phyloP scores from a whole-genome alignment of 2,888 invertebrate species.

The Drosophila paranaensis region DNA sequence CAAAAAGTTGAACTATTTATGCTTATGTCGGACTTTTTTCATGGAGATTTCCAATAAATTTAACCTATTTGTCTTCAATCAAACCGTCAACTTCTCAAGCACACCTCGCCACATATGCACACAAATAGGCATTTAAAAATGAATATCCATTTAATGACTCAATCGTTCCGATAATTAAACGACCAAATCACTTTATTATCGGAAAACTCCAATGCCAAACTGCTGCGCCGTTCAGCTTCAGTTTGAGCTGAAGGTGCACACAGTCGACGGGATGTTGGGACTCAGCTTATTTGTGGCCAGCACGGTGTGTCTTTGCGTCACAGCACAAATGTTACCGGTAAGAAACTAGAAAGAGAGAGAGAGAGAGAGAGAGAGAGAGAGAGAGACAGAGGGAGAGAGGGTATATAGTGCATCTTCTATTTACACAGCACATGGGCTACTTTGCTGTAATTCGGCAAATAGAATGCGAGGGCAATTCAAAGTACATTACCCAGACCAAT shows the following conservation, averaged over 20 bases:
- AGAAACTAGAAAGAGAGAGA: background rate
- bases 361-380: background rate
- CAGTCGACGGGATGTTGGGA: constrained; percentile 24
- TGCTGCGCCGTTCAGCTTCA: constrained; percentile 24
- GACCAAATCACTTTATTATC: constrained; percentile 42
- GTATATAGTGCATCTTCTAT: background rate
- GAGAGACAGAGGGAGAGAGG: background rate
- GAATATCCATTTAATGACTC: constrained; percentile 45
- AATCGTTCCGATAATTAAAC: constrained; percentile 59
- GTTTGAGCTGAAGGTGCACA: constrained; percentile 20
- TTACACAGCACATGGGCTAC: constrained; percentile 41
- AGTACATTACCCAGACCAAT: constrained; percentile 28
- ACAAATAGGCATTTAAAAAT: constrained; percentile 20
- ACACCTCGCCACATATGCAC: constrained; percentile 25
- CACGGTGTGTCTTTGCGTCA: constrained; percentile 10
- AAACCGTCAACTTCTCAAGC: background rate
- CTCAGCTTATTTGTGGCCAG: constrained; percentile 26
- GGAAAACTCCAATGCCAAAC: constrained; percentile 53
- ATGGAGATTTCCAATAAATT: too few relatives aligned
- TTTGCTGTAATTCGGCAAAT: constrained; percentile 41
- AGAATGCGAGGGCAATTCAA: constrained; percentile 51
- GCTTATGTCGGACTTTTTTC: background rate
- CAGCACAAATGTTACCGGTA: constrained; percentile 42
- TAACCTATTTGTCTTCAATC: too few relatives aligned
- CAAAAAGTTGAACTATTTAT: background rate